Conservation (phyloP, 2,113 vertebrate genomes). For the Hymenochirus boettgeri region DNA sequence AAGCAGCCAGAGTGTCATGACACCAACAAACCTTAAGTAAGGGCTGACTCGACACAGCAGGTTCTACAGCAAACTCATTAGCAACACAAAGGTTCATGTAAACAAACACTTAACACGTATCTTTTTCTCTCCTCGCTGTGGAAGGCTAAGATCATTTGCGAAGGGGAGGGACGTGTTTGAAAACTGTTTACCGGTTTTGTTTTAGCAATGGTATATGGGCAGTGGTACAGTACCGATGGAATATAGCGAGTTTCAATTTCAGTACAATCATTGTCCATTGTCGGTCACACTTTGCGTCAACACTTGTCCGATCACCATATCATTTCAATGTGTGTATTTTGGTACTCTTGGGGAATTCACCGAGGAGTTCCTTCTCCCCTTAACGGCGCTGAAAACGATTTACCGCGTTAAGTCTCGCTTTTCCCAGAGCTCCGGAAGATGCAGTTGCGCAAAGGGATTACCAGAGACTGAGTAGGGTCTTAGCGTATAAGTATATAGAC, state of each 20-base stretch:
- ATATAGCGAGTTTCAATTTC: conserved; percentile 33
- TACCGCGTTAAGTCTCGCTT: no score
- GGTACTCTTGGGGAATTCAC: no score
- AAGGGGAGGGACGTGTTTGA: conserved; percentile 13
- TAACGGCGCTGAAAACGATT: no score
- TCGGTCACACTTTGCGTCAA: conserved; percentile 26
- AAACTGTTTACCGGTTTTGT: conserved; percentile 28
- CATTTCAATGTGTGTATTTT: no score
- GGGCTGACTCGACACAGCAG: background rate
- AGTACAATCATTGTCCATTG: conserved; percentile 9
- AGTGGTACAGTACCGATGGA: conserved; percentile 12
- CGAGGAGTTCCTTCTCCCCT: no score
- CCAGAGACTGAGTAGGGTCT: no score
- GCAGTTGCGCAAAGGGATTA: no score
- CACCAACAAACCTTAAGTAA: background rate
- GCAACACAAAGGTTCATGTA: background rate
- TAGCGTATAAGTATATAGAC: no score
- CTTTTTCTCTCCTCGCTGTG: conserved; percentile 8
- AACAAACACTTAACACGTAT: conserved; percentile 11
- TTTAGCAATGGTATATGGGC: conserved; percentile 25
- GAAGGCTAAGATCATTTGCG: conserved; percentile 18
- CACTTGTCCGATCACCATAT: background rate
- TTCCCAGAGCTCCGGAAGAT: no score
- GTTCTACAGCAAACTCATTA: conserved; percentile 16
- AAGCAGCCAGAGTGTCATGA: background rate